Base-by-base conservation (phyloP, 2,888 invertebrate genomes). In the Bursaphelenchus okinawaensis region DNA sequence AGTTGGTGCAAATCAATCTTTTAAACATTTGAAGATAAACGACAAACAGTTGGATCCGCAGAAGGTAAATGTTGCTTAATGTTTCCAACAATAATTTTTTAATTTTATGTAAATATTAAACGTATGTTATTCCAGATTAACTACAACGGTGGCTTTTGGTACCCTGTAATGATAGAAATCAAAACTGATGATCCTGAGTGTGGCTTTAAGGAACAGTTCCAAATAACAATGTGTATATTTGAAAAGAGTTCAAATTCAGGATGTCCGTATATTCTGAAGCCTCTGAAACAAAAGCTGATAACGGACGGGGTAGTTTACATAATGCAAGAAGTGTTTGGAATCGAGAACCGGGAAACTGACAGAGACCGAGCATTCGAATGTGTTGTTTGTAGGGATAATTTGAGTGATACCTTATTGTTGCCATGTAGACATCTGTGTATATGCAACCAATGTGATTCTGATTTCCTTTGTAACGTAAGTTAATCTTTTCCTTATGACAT, bases 371-470 rank as follows among this genome's bases (percentile, higher is more conserved):
- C 29, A 16, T 54, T 79, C 92, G 98, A 99, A 84, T 98, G 98
- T 85, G 95, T 98, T 40, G 96, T 98, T 82, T 98, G 98, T 84
- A 95, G 98, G 94, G 93, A 92, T 78, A 96, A 98, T 83, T 70
- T 92, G 20, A 88, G 96, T 4, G 96, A 98, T 84, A 98, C 96
- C 0, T 87, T 98, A 61, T 96, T 98, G 79, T 87, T 98, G 78
- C 96, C 98, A 0, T 98, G 98, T 83, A 87, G 92, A 28, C 98
- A 98, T 86, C 87, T 98, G 62, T 98, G 96, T 83, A 86, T 98
- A 69, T 98, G 96, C 85, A 92, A 93, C 85, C 90, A 91, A 0
- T 98, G 96, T 85, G 96, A 96, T 0, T 95, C 96, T 85, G 93
- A 93, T 0, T 87, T 98, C 67, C 88, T 96, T 71, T 95, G 94